Base-by-base conservation (phyloP, 1,140 invertebrate species). In the Pogonomyrmex barbatus region DNA sequence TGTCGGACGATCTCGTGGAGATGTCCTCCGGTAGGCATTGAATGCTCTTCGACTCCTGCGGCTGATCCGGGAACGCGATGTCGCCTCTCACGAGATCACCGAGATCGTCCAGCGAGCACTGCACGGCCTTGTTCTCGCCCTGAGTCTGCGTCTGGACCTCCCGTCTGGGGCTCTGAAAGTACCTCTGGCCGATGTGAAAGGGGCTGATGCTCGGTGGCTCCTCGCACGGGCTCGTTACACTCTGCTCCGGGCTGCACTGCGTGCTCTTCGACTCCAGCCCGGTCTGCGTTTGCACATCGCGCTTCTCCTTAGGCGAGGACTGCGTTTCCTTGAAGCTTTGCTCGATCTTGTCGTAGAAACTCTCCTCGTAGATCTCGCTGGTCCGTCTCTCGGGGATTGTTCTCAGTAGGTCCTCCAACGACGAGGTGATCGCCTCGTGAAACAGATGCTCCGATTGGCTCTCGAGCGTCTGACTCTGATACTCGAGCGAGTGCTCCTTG, bases 81-180 rank as follows among this genome's bases (percentile, higher is more conserved):
- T 91, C 91, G 67, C 87, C 58, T 2, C 52, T 56, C 60, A 8
- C 50, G 0, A 85, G 36, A 0, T 88, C 47, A 1, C 89, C 88
- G 0, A 94, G 45, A 39, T 94, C 92, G 12, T 94, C 91, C 33
- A 93, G 39, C 0, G 87, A 93, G 39, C 94, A 94, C 84, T 94
- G 94, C 1, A 93, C 93, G 8, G 91, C 91, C 42, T 94, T 94
- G 68, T 92, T 90, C 81, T 94, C 94, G 0, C 93, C 94, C 30
- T 94, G 93, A 0, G 94, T 94, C 45, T 94, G 94, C 0, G 94
- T 94, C 36, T 94, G 76, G 4, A 93, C 93, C 56, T 94, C 93
- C 12, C 83, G 91, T 6, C 85, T 87, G 0, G 93, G 94, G 36
- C 93, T 94, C 47, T 90, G 90, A 2, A 87, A 87, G 56, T 71